A percentile compares a stretch with the other conserved stretches of the same genome.
Conservation (phyloP, 2,113 vertebrate species). For the Mobula birostris region DNA sequence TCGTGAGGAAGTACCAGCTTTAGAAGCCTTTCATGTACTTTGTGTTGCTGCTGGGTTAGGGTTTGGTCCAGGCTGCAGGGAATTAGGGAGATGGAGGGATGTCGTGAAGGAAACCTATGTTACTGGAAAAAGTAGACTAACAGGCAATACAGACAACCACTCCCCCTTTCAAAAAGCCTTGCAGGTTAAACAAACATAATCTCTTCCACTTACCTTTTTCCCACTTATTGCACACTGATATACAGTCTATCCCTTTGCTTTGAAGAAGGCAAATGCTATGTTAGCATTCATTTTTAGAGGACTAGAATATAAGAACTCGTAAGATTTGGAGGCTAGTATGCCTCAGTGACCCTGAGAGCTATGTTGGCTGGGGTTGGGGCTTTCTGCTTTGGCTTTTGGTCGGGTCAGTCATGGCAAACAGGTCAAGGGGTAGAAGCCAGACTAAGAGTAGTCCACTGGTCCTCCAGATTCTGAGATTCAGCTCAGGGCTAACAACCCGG, state of each 20-base stretch:
- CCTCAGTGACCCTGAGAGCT: no score
- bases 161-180: neutral
- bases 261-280: no score
- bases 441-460: no score
- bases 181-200: neutral
- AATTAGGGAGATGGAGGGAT: neutral
- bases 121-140: neutral
- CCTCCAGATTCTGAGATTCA: no score
- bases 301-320: no score
- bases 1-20: conserved; percentile 52
- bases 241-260: neutral
- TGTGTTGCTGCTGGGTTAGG: conserved; percentile 45
- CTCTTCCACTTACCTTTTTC: neutral
- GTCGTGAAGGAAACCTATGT: neutral
- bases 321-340: no score
- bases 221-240: neutral
- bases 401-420: no score
- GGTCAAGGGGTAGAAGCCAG: no score
- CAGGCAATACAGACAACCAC: neutral
- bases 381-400: no score
- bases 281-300: no score
- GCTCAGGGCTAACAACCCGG: no score
- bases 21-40: conserved; percentile 37
- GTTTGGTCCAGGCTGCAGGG: conserved; percentile 30
- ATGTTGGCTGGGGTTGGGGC: no score